Evolutionary conservation across 2,797 vertebrate genomes (phyloP).

Genomic region (Prionace glauca): DNA sequence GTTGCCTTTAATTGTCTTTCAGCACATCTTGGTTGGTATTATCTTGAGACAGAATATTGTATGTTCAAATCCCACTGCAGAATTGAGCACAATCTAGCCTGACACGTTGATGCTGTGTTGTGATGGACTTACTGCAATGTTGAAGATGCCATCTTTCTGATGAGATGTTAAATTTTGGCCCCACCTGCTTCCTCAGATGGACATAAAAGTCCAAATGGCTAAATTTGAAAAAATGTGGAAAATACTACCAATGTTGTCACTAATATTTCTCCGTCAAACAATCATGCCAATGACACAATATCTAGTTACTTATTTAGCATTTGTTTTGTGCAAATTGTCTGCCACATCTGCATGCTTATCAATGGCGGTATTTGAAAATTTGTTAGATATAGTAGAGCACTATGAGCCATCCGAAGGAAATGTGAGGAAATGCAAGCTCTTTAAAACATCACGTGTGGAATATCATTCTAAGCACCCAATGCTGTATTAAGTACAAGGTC

Average conservation of each 20-base stretch:
- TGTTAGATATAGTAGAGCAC: neutral
- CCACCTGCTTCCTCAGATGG: neutral
- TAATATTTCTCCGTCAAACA: neutral
- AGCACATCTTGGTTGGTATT: neutral
- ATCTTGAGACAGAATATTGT: neutral
- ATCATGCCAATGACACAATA: neutral
- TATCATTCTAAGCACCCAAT: neutral
- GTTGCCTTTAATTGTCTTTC: neutral
- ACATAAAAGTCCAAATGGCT: neutral
- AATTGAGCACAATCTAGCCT: neutral
- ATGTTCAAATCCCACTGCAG: neutral
- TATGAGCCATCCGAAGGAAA: neutral
- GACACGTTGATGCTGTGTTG: neutral
- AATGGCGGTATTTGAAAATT: neutral
- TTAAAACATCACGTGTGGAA: neutral
- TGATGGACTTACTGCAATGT: neutral
- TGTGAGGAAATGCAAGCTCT: neutral
- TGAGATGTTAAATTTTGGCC: neutral
- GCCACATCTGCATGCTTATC: neutral
- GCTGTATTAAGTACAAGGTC: neutral
- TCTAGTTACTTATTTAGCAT: neutral
- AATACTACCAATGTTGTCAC: neutral
- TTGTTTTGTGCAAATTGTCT: neutral
- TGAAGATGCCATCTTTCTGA: neutral
- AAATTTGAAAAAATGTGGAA: neutral